These are phyloP conservation scores for Sanderia malayensis DNA, from an alignment of 30 jellyfish, hydroid and myxozoan species.

Conservation along the genomic window DNA sequence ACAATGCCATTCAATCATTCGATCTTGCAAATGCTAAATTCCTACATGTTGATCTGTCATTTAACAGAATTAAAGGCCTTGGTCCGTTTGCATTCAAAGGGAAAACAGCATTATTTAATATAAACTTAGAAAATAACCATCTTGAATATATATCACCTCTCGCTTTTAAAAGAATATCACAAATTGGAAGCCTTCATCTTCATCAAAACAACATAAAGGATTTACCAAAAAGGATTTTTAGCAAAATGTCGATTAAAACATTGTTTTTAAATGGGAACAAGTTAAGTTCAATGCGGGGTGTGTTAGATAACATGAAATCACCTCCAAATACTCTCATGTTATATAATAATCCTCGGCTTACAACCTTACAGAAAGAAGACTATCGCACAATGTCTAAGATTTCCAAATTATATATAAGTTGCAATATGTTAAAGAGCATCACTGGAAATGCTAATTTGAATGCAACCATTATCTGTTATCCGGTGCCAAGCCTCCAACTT, in stretches of 20 bases:
- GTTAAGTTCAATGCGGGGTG: conserved; percentile 18
- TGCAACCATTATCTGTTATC: conserved; percentile 27
- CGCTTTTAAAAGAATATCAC: conserved; percentile 17
- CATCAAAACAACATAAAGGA: conserved; percentile 4
- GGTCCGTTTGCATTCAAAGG: neutral
- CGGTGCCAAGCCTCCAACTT: neutral
- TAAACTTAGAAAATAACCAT: conserved; percentile 11
- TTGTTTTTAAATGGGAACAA: conserved; percentile 26
- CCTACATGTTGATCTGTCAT: conserved; percentile 9
- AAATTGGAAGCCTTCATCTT: conserved; percentile 12
- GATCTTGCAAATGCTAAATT: neutral
- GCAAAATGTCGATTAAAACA: conserved; percentile 5
- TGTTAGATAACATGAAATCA: conserved; percentile 18
- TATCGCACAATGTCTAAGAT: neutral
- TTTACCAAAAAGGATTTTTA: conserved; percentile 11
- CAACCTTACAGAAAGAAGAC: neutral
- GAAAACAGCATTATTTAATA: neutral
- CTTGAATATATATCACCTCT: neutral
- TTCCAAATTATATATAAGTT: conserved; percentile 1
- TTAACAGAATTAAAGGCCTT: neutral
- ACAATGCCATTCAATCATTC: neutral
- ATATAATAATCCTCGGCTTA: too few species aligned
- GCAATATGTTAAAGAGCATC: neutral
- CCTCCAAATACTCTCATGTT: too few species aligned
- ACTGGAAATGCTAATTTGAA: neutral